Percentiles rank a stretch among this genome's conserved stretches.
Conservation (phyloP, 2,797 vertebrate species). For the Martes flavigula region DNA sequence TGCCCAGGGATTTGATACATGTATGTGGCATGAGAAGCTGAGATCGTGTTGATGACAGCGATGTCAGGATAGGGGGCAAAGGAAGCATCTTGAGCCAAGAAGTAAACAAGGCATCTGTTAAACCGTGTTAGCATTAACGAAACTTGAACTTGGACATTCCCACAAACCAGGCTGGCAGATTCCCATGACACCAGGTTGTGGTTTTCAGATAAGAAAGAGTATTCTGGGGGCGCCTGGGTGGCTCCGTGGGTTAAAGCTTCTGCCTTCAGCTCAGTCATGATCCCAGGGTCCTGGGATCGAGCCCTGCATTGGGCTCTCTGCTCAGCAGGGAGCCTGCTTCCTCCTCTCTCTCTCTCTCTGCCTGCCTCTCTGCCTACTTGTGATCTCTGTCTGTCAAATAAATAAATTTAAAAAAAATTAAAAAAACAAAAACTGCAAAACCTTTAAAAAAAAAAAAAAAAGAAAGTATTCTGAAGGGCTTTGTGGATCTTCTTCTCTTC, state of each 20-base stretch:
- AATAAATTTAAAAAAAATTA: too few relatives aligned
- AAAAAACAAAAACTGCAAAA: too few relatives aligned
- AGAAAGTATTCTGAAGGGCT: background rate
- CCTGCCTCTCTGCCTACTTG: too few relatives aligned
- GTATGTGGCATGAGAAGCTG: background rate
- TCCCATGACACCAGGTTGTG: background rate
- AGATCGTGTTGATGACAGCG: background rate
- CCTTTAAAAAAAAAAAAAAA: too few relatives aligned
- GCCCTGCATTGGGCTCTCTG: too few relatives aligned
- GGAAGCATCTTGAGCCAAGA: background rate
- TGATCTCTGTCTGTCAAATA: too few relatives aligned
- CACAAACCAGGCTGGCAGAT: background rate
- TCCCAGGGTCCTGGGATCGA: too few relatives aligned
- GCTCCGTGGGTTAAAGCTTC: too few relatives aligned
- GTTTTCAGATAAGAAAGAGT: background rate
- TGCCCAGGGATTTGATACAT: background rate
- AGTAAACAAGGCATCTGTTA: background rate
- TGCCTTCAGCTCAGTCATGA: too few relatives aligned
- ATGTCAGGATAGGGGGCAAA: background rate
- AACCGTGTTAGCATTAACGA: background rate
- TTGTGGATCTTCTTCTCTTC: background rate
- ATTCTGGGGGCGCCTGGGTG: too few relatives aligned
- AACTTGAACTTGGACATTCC: background rate
- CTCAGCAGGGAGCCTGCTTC: too few relatives aligned
- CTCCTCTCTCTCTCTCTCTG: too few relatives aligned